Evolutionary conservation across 2,113 vertebrate genomes (phyloP).

Genomic region (Python bivittatus): DNA sequence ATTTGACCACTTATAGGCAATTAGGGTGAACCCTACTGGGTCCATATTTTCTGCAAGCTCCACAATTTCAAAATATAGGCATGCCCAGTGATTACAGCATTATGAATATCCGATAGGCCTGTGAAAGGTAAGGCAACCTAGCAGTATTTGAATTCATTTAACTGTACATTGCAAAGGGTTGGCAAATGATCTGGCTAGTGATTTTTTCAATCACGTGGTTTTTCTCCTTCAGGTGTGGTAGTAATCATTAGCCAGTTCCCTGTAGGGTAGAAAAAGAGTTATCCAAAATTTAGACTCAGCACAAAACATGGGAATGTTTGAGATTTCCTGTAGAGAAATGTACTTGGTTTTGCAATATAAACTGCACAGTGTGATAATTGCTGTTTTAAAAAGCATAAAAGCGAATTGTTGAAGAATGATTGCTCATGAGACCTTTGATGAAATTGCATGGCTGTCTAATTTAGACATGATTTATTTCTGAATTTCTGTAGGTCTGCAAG

Average conservation of each 20-base stretch:
- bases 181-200: not conserved
- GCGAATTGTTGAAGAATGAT: slow-evolving; percentile 24
- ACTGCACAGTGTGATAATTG: slow-evolving; percentile 33
- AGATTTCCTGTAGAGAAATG: slow-evolving; percentile 9
- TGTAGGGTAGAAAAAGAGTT: slow-evolving; percentile 45
- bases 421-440: slow-evolving; percentile 13
- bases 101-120: not conserved
- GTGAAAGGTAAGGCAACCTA: not conserved
- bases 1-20: not conserved
- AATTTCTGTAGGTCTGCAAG: not conserved
- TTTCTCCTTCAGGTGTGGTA: slow-evolving; percentile 24
- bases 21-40: not conserved
- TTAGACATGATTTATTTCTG: not conserved
- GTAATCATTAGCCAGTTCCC: slow-evolving; percentile 32
- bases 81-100: not conserved
- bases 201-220: slow-evolving; percentile 7
- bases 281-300: not conserved
- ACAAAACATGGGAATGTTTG: slow-evolving; percentile 6
- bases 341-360: slow-evolving; percentile 23
- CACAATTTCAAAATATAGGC: not conserved
- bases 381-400: slow-evolving; percentile 28
- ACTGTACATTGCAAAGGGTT: not conserved
- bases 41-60: not conserved
- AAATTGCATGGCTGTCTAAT: slow-evolving; percentile 17
- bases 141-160: not conserved